A percentile compares a stretch with the other conserved stretches of the same genome.
Evolutionary conservation across 1,140 invertebrate species (phyloP).

Genomic region (Coenobita brevimanus): DNA sequence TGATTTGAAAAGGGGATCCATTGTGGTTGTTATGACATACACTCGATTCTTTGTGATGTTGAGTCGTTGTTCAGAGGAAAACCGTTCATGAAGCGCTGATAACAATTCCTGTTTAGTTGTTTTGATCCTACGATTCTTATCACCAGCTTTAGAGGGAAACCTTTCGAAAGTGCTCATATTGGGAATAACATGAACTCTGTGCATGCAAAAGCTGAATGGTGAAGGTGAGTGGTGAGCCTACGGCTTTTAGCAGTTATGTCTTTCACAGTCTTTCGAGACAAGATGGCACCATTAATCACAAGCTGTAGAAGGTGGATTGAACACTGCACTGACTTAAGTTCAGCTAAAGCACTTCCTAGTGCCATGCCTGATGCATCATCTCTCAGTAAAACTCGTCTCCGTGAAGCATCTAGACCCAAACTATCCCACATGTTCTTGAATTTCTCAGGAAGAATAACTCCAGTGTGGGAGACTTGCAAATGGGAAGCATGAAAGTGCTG

Average conservation of each 20-base stretch:
- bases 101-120: no score
- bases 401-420: background rate
- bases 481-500: no score
- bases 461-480: no score
- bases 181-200: slow-evolving; percentile 29
- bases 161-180: no score
- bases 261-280: slow-evolving; percentile 39
- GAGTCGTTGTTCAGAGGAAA: no score
- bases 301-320: slow-evolving; percentile 33
- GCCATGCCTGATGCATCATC: slow-evolving; percentile 17
- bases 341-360: slow-evolving; percentile 24
- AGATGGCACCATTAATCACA: slow-evolving; percentile 30
- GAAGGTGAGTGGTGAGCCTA: slow-evolving; percentile 7
- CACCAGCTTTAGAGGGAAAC: no score
- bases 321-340: slow-evolving; percentile 25
- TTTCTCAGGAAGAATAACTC: background rate
- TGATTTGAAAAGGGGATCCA: no score
- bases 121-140: no score
- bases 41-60: no score
- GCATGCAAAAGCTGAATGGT: slow-evolving; percentile 19
- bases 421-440: slow-evolving; percentile 23
- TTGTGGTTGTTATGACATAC: no score
- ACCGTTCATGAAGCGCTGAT: no score
- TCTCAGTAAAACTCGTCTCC: slow-evolving; percentile 11
- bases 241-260: slow-evolving; percentile 25